These are phyloP conservation scores for Ectemnius continuus DNA, from an alignment of 2,888 invertebrate genomes.

Conservation along the genomic window DNA sequence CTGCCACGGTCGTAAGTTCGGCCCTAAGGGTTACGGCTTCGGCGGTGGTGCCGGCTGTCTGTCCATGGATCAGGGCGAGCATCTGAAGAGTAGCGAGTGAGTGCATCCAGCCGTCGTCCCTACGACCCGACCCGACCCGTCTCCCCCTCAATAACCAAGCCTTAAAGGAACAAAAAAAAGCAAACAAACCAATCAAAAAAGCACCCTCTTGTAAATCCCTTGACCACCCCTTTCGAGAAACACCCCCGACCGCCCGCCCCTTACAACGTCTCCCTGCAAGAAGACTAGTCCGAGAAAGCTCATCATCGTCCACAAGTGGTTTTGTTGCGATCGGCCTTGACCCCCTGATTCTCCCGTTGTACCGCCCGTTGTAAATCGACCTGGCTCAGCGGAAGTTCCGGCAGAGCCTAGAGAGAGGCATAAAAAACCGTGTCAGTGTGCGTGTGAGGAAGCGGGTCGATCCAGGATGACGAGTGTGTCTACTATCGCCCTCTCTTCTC, in stretches of 20 bases:
- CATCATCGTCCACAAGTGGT: constrained; percentile 1
- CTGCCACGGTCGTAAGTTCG: constrained; percentile 98
- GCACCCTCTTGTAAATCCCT: constrained; percentile 16
- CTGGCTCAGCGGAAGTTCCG: too few relatives aligned
- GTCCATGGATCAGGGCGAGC: constrained; percentile 96
- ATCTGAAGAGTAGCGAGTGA: constrained; percentile 90
- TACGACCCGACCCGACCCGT: constrained; percentile 31
- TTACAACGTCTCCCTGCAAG: too few relatives aligned
- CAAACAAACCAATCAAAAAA: not conserved
- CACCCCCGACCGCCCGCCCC: too few relatives aligned
- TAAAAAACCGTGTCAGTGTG: too few relatives aligned
- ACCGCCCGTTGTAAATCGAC: too few relatives aligned
- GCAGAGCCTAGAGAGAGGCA: too few relatives aligned
- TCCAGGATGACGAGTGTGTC: not conserved
- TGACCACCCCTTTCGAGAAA: not conserved
- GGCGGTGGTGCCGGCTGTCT: constrained; percentile 98
- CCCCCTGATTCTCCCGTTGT: too few relatives aligned
- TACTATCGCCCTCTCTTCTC: constrained; percentile 11
- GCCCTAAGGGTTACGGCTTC: constrained; percentile 98
- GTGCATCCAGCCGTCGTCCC: constrained; percentile 78
- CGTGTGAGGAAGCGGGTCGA: too few relatives aligned
- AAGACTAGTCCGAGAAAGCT: not conserved
- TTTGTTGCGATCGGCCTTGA: too few relatives aligned
- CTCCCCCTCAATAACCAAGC: constrained; percentile 17
- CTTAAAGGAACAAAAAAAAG: too few relatives aligned